Evolutionary conservation across 2,888 invertebrate genomes (phyloP).

Genomic region (Meandrusa payeni): DNA sequence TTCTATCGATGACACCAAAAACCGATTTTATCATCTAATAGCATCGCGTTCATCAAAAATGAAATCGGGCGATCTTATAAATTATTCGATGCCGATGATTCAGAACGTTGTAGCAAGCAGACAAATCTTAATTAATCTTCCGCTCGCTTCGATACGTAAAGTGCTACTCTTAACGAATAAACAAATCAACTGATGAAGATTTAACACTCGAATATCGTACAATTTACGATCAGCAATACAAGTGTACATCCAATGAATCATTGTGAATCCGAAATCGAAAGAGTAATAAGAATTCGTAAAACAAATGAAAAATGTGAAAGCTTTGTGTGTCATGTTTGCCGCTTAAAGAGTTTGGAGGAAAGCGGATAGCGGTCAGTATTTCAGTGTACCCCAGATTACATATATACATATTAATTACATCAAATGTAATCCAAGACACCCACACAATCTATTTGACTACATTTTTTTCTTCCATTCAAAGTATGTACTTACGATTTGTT

Average conservation of each 20-base stretch:
- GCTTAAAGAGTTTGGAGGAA: no score
- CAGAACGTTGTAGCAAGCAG: slow-evolving; percentile 16
- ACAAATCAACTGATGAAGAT: slow-evolving; percentile 20
- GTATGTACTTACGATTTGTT: no score
- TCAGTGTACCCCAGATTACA: no score
- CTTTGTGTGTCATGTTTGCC: no score
- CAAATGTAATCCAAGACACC: no score
- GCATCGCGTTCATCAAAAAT: slow-evolving; percentile 10
- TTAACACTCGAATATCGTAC: slow-evolving; percentile 2
- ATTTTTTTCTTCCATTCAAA: no score
- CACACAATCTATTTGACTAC: no score
- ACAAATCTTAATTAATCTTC: slow-evolving; percentile 28
- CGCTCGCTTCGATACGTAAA: slow-evolving; percentile 17
- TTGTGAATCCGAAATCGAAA: background rate
- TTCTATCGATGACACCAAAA: slow-evolving; percentile 2
- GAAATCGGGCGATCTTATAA: slow-evolving; percentile 21
- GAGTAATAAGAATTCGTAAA: slow-evolving; percentile 7
- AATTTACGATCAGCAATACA: slow-evolving; percentile 13
- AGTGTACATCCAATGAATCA: slow-evolving; percentile 11
- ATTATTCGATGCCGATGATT: slow-evolving; percentile 17
- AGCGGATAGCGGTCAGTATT: no score
- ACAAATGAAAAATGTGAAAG: background rate
- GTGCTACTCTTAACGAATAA: slow-evolving; percentile 13
- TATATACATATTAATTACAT: no score
- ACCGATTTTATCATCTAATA: slow-evolving; percentile 1